Base-by-base conservation (phyloP, 2,797 vertebrate species). In the Decapterus maruadsi region DNA sequence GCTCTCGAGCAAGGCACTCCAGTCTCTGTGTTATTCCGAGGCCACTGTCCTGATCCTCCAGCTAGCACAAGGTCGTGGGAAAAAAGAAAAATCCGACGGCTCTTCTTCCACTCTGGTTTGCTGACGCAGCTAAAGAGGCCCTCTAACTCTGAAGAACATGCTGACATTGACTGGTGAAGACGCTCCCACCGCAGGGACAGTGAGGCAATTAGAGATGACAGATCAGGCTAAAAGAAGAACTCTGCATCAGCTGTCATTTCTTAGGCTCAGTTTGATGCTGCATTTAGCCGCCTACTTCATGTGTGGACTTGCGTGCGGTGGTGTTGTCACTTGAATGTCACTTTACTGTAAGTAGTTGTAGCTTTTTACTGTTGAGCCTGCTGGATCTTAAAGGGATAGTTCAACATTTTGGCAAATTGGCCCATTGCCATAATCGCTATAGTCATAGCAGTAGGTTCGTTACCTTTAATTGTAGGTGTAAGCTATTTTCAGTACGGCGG, bases 181-280 rank as follows among this genome's bases (percentile, higher is more conserved):
- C 40, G 9, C 34, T 66, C 79, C 72, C 76, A 81, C 82, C 81
- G 45, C 70, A 75, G 87, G 77, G 65, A 75, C 64, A 6, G 19
- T 50, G 56, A 76, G 55, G 64, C 51, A 43, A 56, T 70, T 51
- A 38, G 26, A 75, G 61, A 59, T 74, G 61, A 80, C 72, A 42
- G 78, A 70, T 71, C 42, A 17, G 22, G 45, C 63, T 65, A 64
- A 63, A 86, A 78, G 53, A 71, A 63, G 60, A 78, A 55, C 38
- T 61, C 65, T 10, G 56, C 34, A 56, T 68, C 56, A 36, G 16
- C 43, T 43, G 19, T 72, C 29, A 66, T 38, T 77, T 77, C n/a
- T 53, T 76, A 76, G 57, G 75, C 55, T 72, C 38, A 8, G 45
- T 48, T 77, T 56, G 34, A 59, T 53, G 3, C 19, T 38, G 64